Conservation (phyloP, 2,888 invertebrate genomes). For the Drosophila kuntzei region DNA sequence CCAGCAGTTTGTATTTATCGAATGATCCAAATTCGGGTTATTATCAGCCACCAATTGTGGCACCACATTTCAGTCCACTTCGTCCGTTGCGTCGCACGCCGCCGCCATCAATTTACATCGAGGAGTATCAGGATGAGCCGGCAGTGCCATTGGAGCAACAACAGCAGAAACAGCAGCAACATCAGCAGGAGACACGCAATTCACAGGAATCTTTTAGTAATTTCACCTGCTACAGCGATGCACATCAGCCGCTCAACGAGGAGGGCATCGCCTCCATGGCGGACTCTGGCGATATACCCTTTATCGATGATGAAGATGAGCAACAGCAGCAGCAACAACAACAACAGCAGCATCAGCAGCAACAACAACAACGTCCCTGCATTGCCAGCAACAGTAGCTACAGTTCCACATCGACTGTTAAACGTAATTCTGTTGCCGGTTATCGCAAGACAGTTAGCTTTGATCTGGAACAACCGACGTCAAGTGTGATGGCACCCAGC, state of each 20-base stretch:
- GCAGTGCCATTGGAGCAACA: conserved; percentile 55
- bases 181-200: conserved; percentile 57
- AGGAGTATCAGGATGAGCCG: conserved; percentile 83
- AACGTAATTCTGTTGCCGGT: conserved; percentile 63
- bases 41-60: conserved; percentile 39
- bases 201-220: conserved; percentile 83
- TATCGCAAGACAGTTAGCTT: conserved; percentile 85
- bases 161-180: conserved; percentile 55
- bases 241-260: conserved; percentile 85
- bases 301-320: conserved; percentile 86
- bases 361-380: conserved; percentile 54
- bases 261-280: conserved; percentile 84
- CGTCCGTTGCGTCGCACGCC: conserved; percentile 74
- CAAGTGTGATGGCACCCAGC: conserved; percentile 35
- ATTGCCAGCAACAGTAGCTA: conserved; percentile 48
- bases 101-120: conserved; percentile 84
- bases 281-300: conserved; percentile 85
- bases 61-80: conserved; percentile 67
- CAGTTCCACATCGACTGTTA: conserved; percentile 58
- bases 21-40: conserved; percentile 54
- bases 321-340: conserved; percentile 76
- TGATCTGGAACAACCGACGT: conserved; percentile 77
- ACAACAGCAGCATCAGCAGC: conserved; percentile 33
- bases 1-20: conserved; percentile 80
- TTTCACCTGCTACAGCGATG: conserved; percentile 78